Evolutionary conservation across 2,888 invertebrate species (phyloP).

Genomic region (Luffia ferchaultella): DNA sequence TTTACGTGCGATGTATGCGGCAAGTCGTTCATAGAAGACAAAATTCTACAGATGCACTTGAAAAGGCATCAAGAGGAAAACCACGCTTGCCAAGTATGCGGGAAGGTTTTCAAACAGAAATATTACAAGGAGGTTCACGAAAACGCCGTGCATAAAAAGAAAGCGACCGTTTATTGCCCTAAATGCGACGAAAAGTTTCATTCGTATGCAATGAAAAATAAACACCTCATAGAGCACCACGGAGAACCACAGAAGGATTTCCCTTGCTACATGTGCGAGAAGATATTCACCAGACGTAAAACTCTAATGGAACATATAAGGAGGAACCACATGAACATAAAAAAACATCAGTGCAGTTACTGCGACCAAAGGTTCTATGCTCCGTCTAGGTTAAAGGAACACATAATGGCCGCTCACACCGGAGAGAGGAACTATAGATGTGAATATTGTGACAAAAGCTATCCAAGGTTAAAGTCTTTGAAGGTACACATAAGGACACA

Average conservation of each 20-base stretch:
- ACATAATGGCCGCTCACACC: conserved; percentile 59
- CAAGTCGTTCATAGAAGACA: conserved; percentile 54
- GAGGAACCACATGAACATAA: conserved; percentile 48
- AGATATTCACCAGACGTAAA: conserved; percentile 51
- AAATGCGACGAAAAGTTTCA: conserved; percentile 53
- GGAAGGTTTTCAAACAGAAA: conserved; percentile 51
- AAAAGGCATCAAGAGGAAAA: conserved; percentile 56
- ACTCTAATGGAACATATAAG: conserved; percentile 50
- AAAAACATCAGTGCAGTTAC: conserved; percentile 61
- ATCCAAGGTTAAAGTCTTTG: conserved; percentile 65
- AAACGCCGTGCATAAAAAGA: conserved; percentile 51
- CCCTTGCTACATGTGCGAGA: conserved; percentile 52
- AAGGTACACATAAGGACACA: conserved; percentile 69
- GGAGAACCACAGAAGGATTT: conserved; percentile 44
- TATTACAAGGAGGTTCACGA: conserved; percentile 57
- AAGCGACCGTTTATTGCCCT: conserved; percentile 48
- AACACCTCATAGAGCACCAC: conserved; percentile 48
- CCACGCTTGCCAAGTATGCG: conserved; percentile 59
- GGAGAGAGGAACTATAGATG: conserved; percentile 65
- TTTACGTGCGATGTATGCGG: conserved; percentile 52
- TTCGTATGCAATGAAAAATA: conserved; percentile 50
- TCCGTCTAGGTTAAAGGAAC: conserved; percentile 50
- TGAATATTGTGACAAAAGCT: conserved; percentile 66
- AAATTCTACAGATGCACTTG: conserved; percentile 52
- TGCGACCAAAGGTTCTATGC: conserved; percentile 61